phyloP scores from a whole-genome alignment of 2,797 vertebrate genomes.

The Etheostoma nigrum region DNA sequence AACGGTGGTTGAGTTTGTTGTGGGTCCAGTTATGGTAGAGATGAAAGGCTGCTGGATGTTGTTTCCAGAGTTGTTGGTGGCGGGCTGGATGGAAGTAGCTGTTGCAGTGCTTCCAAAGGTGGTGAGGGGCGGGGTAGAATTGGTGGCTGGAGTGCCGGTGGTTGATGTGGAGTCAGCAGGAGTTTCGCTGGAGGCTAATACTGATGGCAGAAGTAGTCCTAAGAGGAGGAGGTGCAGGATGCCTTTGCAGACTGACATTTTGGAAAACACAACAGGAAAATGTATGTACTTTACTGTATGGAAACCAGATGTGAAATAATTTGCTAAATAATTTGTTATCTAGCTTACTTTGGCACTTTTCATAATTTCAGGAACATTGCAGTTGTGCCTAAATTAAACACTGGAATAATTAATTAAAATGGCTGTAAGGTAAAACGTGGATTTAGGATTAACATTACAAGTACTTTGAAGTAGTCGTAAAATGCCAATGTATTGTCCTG shows the following conservation, averaged over 20 bases:
- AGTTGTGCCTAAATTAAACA: not conserved
- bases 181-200: slow-evolving; percentile 48
- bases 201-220: slow-evolving; percentile 66
- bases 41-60: not conserved
- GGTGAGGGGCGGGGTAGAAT: not conserved
- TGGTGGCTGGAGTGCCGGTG: not conserved
- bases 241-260: slow-evolving; percentile 49
- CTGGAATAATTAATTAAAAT: not conserved
- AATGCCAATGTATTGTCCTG: too few relatives aligned
- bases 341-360: not conserved
- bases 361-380: not conserved
- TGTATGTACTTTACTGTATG: not conserved
- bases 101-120: not conserved
- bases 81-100: not conserved
- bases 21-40: not conserved
- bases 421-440: too few relatives aligned
- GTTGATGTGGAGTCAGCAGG: accelerated
- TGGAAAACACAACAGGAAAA: slow-evolving; percentile 25
- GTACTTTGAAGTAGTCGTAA: not conserved
- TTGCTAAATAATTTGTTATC: not conserved
- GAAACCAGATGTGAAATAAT: not conserved
- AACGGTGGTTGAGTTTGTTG: not conserved
- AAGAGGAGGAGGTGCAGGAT: slow-evolving; percentile 65
- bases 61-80: not conserved
- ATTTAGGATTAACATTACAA: too few relatives aligned